A percentile compares a stretch with the other conserved stretches of the same genome.
These are phyloP conservation scores for Saccopteryx leptura DNA, from an alignment of 2,113 vertebrate genomes.

Conservation along the genomic window DNA sequence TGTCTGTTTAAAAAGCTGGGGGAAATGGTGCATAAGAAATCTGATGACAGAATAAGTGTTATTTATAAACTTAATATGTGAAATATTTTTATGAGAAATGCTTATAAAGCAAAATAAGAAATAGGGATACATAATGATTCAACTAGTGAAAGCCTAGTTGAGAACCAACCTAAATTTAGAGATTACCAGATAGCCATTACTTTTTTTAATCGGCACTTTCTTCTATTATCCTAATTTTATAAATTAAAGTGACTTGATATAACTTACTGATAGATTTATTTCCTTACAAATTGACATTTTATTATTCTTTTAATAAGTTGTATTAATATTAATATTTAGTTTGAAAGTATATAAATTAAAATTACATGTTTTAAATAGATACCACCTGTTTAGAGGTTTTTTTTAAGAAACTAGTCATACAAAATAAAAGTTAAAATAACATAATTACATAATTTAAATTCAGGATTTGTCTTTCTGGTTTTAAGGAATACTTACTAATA, in stretches of 20 bases:
- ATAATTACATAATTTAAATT: not conserved
- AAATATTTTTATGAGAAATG: not conserved
- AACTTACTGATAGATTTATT: not conserved
- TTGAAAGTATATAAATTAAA: not conserved
- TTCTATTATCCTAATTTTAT: not conserved
- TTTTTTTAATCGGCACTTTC: not conserved
- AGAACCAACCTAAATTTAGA: not conserved
- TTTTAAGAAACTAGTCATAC: not conserved
- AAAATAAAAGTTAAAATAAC: constrained; percentile 38
- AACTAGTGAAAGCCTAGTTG: not conserved
- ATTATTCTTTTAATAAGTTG: not conserved
- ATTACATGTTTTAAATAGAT: not conserved
- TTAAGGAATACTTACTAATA: not conserved
- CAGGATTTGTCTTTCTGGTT: constrained; percentile 2
- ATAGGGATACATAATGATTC: not conserved
- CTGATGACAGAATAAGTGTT: not conserved
- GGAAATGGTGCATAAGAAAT: not conserved
- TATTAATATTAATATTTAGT: not conserved
- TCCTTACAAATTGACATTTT: not conserved
- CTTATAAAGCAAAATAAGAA: constrained; percentile 16
- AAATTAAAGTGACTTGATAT: not conserved
- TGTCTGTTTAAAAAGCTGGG: not conserved
- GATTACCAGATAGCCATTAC: not conserved
- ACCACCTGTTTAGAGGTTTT: not conserved
- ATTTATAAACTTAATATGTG: not conserved